Base-by-base conservation (phyloP, 2,888 invertebrate genomes). In the Spilosoma lubricipeda region DNA sequence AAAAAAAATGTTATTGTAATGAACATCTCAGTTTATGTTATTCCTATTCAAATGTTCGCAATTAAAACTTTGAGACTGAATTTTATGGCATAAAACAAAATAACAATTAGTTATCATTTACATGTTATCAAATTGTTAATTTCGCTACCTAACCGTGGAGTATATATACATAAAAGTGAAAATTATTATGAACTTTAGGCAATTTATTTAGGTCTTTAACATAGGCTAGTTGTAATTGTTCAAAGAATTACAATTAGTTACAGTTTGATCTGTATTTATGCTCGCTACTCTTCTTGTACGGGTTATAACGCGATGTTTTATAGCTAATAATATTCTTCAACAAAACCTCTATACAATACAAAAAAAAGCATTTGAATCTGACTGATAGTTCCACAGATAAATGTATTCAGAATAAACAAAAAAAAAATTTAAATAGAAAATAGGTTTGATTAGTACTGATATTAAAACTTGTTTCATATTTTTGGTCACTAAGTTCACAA, bases 41-140 rank as follows among this genome's bases (percentile, higher is more conserved):
- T 80, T 83, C 27, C 45, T 82, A 84, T 85, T 83, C 77, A 80
- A 84, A 83, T 85, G 45, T 33, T 68, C 71, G 80, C 75, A 83
- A 85, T 85, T 78, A 79, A 85, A 79, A 82, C 75, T 72, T 75
- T 77, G 67, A 79, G 73, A 76, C 75, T 75, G 63, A 78, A 71
- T 79, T 78, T 80, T 77, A 82, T 78, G 74, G 64, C 69, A 67
- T 82, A 77, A 79, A 80, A 80, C 84, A 77, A 74, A 82, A 76
- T 75, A 83, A 80, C 77, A 77, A 85, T 83, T 82, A 82, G 76
- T 76, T 84, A 77, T 82, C 73, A 79, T 64, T 67, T 71, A 68
- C 75, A 74, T 70, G 70, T 59, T 52, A 63, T 39, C 78, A 74
- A 79, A 67, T 75, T 56, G 36, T 70, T 70, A 70, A 63, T 70